Evolutionary conservation across 2,113 vertebrate species (phyloP).

Genomic region (Empidonax alnorum): DNA sequence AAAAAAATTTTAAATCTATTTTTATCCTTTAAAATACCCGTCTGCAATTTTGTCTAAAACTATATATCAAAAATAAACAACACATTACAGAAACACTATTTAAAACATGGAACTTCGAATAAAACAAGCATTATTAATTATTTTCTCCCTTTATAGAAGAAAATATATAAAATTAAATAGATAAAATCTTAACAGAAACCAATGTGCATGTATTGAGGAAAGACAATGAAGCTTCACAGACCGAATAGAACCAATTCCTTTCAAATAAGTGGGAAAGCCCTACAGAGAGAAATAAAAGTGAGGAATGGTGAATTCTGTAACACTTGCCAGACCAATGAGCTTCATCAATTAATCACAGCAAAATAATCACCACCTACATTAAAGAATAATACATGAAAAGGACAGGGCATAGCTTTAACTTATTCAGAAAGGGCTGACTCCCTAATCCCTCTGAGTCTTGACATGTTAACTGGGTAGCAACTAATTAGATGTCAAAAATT

Average conservation of each 20-base stretch:
- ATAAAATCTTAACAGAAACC: conserved; percentile 12
- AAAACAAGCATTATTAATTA: conserved; percentile 43
- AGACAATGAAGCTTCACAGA: conserved; percentile 23
- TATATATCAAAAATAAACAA: background rate
- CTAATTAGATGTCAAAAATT: conserved; percentile 99
- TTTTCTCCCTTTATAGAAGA: background rate
- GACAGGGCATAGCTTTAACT: conserved; percentile 86
- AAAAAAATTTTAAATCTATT: background rate
- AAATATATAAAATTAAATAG: conserved; percentile 8
- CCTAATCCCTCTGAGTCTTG: conserved; percentile 90
- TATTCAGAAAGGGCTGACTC: conserved; percentile 92
- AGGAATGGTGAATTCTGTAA: conserved; percentile 76
- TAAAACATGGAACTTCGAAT: background rate
- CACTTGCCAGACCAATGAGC: conserved; percentile 85
- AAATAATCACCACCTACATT: conserved; percentile 97
- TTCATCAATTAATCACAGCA: conserved; percentile 98
- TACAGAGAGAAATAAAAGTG: conserved; percentile 73
- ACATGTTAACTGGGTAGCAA: conserved; percentile 97
- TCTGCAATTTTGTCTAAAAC: background rate
- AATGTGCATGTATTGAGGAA: background rate
- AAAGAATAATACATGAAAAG: conserved; percentile 94
- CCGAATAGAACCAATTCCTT: conserved; percentile 55
- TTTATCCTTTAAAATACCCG: background rate
- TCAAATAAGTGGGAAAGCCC: conserved; percentile 58
- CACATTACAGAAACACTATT: background rate